A percentile compares a stretch with the other conserved stretches of the same genome.
These are phyloP conservation scores for Mobula birostris DNA, from an alignment of 2,113 vertebrate genomes.

Conservation along the genomic window DNA sequence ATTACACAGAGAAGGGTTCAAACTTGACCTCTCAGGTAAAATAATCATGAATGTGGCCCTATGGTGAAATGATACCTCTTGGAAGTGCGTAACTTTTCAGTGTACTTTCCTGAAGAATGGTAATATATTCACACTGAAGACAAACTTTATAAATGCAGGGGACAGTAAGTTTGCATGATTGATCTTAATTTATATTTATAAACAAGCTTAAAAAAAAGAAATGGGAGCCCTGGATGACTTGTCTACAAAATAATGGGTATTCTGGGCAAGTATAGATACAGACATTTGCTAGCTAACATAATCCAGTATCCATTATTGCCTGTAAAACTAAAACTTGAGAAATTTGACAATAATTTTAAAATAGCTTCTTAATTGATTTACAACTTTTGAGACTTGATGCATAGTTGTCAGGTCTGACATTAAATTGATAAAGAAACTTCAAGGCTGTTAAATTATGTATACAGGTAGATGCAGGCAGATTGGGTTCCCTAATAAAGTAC, in stretches of 20 bases:
- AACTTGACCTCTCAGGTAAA: background rate
- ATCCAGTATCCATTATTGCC: background rate
- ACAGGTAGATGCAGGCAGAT: background rate
- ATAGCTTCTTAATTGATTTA: background rate
- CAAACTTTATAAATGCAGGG: background rate
- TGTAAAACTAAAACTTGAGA: background rate
- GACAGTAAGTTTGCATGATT: background rate
- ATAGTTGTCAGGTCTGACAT: background rate
- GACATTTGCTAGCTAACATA: background rate
- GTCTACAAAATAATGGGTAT: background rate
- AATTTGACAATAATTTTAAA: background rate
- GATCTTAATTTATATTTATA: background rate
- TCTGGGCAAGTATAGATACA: background rate
- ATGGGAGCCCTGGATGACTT: background rate
- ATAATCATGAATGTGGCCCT: background rate
- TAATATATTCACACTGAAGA: background rate
- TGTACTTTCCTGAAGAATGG: background rate
- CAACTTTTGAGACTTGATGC: background rate
- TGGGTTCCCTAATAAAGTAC: background rate
- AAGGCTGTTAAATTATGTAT: slow-evolving; percentile 1
- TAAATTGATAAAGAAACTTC: background rate
- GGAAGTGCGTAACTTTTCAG: background rate
- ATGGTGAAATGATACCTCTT: background rate
- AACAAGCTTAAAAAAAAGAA: background rate
- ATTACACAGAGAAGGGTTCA: background rate